Evolutionary conservation across 2,797 vertebrate species (phyloP).

Genomic region (Pangasius mekongensis): DNA sequence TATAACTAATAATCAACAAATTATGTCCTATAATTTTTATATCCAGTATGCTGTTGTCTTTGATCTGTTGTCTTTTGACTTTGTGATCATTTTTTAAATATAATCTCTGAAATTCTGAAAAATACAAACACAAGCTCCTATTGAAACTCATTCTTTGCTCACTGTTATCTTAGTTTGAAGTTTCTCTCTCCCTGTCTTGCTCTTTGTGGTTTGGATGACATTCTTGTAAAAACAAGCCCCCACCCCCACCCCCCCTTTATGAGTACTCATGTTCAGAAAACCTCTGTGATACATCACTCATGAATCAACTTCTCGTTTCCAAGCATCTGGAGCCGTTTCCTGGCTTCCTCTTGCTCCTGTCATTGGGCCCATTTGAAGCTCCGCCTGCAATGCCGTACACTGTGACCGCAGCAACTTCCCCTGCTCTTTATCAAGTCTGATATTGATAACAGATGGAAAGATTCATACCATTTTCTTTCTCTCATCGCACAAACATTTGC

Average conservation of each 20-base stretch:
- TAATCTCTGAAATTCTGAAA: conserved; percentile 6
- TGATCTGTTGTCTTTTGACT: neutral
- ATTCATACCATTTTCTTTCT: conserved; percentile 22
- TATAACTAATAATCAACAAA: neutral
- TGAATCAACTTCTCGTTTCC: conserved; percentile 50
- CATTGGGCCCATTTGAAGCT: conserved; percentile 32
- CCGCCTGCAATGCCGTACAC: neutral
- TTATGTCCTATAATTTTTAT: neutral
- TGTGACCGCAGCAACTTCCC: conserved; percentile 27
- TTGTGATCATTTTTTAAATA: neutral
- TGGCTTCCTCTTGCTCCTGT: conserved; percentile 46
- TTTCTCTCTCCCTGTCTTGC: conserved; percentile 17
- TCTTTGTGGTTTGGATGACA: conserved; percentile 46
- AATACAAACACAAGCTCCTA: neutral
- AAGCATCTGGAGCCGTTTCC: conserved; percentile 47
- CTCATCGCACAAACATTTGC: conserved; percentile 35
- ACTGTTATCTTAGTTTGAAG: conserved; percentile 36
- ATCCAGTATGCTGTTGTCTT: neutral
- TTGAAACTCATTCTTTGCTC: neutral
- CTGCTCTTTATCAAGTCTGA: conserved; percentile 46
- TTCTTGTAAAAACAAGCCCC: conserved; percentile 43
- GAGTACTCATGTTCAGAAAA: conserved; percentile 53
- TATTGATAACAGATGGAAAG: conserved; percentile 46
- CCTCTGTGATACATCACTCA: conserved; percentile 53
- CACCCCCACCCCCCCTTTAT: neutral